Evolutionary conservation across 2,797 vertebrate species (phyloP).

Genomic region (Alosa sapidissima): DNA sequence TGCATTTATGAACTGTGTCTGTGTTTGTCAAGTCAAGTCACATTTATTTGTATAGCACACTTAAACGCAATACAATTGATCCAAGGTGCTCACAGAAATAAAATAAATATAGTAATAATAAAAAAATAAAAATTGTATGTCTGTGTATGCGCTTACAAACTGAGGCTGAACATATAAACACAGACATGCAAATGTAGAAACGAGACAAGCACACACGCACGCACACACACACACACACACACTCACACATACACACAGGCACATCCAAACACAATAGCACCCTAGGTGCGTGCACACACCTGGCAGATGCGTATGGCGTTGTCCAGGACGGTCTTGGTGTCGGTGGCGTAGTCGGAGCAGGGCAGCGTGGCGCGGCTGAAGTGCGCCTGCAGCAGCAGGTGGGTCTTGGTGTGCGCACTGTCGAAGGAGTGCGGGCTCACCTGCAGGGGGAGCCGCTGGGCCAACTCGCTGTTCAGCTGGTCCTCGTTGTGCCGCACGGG

Average conservation of each 20-base stretch:
- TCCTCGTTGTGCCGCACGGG: conserved; percentile 98
- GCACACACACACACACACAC: conserved; percentile 15
- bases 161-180: conserved; percentile 64
- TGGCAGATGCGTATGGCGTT: conserved; percentile 94
- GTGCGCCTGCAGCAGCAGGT: conserved; percentile 93
- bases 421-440: conserved; percentile 91
- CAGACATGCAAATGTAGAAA: conserved; percentile 48
- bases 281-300: conserved; percentile 68
- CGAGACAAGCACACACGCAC: conserved; percentile 63
- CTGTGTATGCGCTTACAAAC: not conserved
- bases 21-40: not conserved
- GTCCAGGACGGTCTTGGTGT: conserved; percentile 96
- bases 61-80: too few relatives aligned
- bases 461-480: conserved; percentile 93
- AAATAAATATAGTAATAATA: too few relatives aligned
- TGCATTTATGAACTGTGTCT: not conserved
- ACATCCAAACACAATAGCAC: not conserved
- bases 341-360: conserved; percentile 91
- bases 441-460: conserved; percentile 88
- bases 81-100: too few relatives aligned
- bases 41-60: too few relatives aligned
- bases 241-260: conserved; percentile 15
- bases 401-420: conserved; percentile 93
- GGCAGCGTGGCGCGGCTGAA: conserved; percentile 87
- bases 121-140: too few relatives aligned